Percentiles rank a stretch among this genome's conserved stretches.
These are phyloP conservation scores for Cyclura pinguis DNA, from an alignment of 2,797 vertebrate genomes.

Conservation along the genomic window DNA sequence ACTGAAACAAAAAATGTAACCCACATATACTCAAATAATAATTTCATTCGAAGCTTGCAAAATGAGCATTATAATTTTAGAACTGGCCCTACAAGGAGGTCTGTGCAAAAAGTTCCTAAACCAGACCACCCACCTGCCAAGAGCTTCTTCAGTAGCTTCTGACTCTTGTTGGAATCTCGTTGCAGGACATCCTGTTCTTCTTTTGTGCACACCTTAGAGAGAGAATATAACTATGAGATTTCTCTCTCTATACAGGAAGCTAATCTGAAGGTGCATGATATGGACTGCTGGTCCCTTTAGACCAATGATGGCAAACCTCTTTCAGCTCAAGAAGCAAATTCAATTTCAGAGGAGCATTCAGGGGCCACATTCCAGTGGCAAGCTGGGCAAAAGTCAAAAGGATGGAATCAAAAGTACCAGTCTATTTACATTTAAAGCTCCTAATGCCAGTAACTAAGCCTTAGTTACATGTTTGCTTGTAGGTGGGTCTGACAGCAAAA, in stretches of 20 bases:
- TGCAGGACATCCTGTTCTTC: constrained; percentile 96
- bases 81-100: not conserved
- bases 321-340: too few species aligned
- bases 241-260: not conserved
- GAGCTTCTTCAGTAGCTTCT: constrained; percentile 95
- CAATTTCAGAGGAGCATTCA: too few species aligned
- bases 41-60: not conserved
- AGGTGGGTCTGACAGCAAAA: not conserved
- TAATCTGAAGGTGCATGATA: too few species aligned
- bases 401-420: too few species aligned
- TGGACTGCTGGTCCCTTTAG: too few species aligned
- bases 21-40: not conserved
- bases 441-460: too few species aligned
- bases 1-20: not conserved
- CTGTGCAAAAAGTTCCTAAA: rapidly evolving
- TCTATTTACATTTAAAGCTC: too few species aligned
- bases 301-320: too few species aligned
- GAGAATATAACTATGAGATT: not conserved
- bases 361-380: too few species aligned
- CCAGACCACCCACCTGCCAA: constrained; percentile 86
- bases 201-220: constrained; percentile 91
- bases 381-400: too few species aligned
- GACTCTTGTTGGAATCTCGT: constrained; percentile 97
- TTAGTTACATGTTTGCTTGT: not conserved
- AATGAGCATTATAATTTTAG: not conserved